Percentiles rank a stretch among this genome's conserved stretches.
Evolutionary conservation across 1,140 invertebrate genomes (phyloP).

Genomic region (Lasioglossum baleicum): DNA sequence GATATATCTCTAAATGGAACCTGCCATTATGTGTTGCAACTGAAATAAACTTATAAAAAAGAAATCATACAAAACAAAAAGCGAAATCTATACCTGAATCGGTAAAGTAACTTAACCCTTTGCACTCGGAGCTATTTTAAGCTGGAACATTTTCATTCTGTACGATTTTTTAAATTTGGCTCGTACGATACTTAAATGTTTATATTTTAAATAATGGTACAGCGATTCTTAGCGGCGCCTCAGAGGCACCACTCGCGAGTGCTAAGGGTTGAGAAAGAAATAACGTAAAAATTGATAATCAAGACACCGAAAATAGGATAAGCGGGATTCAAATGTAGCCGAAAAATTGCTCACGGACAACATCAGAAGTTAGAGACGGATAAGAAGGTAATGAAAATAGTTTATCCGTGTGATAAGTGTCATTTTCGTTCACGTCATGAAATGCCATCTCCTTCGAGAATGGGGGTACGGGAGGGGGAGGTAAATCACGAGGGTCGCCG

Average conservation of each 20-base stretch:
- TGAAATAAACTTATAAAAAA: neutral
- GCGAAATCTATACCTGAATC: neutral
- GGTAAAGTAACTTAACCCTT: neutral
- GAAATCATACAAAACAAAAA: neutral
- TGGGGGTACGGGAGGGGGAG: slow-evolving; percentile 56
- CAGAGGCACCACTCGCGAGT: too few relatives aligned
- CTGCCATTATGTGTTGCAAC: neutral
- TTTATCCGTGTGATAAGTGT: slow-evolving; percentile 73
- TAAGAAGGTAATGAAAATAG: slow-evolving; percentile 40
- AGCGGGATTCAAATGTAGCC: slow-evolving; percentile 82
- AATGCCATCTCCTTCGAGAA: slow-evolving; percentile 62
- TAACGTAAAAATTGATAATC: slow-evolving; percentile 26
- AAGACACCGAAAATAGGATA: slow-evolving; percentile 39
- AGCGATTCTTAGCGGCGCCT: too few relatives aligned
- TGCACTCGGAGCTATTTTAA: too few relatives aligned
- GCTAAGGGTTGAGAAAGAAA: neutral
- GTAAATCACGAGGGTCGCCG: slow-evolving; percentile 70
- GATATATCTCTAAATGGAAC: neutral
- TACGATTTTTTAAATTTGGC: too few relatives aligned
- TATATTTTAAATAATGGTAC: too few relatives aligned
- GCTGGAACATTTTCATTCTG: too few relatives aligned
- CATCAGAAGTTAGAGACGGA: slow-evolving; percentile 75
- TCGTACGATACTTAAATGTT: too few relatives aligned
- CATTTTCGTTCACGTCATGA: slow-evolving; percentile 57
- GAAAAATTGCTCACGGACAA: slow-evolving; percentile 85